Percentiles rank a stretch among this genome's conserved stretches.
phyloP scores from a whole-genome alignment of 2,888 invertebrate genomes.

The Brachypalpus laphriformis region DNA sequence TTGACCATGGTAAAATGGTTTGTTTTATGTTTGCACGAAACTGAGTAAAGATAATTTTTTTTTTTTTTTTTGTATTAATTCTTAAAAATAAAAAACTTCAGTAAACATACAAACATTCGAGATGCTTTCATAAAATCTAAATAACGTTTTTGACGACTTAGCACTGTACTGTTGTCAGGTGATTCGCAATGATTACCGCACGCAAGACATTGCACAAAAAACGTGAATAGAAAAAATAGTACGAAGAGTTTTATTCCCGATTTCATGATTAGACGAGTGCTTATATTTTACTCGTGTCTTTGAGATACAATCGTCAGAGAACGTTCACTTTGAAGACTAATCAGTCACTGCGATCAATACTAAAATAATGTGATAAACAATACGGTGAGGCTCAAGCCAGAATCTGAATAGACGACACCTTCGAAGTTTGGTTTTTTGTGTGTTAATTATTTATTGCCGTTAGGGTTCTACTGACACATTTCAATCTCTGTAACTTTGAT shows the following conservation, averaged over 20 bases:
- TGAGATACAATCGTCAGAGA: not conserved
- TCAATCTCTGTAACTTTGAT: not conserved
- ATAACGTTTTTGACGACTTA: too few species aligned
- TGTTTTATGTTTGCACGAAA: conserved; percentile 88
- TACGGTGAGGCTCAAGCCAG: not conserved
- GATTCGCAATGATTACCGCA: not conserved
- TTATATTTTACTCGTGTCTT: too few species aligned
- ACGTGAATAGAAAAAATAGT: not conserved
- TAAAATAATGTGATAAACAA: not conserved
- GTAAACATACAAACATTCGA: too few species aligned
- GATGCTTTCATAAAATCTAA: too few species aligned
- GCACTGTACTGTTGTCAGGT: too few species aligned
- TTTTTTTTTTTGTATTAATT: too few species aligned
- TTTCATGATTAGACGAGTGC: conserved; percentile 15
- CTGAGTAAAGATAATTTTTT: conserved; percentile 80
- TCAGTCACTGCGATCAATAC: not conserved
- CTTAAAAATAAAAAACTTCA: too few species aligned
- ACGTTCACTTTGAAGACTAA: not conserved
- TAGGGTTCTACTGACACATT: not conserved
- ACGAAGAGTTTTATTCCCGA: not conserved
- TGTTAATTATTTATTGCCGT: not conserved
- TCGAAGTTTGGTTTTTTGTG: not conserved
- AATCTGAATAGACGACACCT: not conserved
- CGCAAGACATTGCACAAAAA: not conserved
- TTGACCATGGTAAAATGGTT: conserved; percentile 86